Conservation (phyloP, 2,113 vertebrate species). For the Mobula birostris region DNA sequence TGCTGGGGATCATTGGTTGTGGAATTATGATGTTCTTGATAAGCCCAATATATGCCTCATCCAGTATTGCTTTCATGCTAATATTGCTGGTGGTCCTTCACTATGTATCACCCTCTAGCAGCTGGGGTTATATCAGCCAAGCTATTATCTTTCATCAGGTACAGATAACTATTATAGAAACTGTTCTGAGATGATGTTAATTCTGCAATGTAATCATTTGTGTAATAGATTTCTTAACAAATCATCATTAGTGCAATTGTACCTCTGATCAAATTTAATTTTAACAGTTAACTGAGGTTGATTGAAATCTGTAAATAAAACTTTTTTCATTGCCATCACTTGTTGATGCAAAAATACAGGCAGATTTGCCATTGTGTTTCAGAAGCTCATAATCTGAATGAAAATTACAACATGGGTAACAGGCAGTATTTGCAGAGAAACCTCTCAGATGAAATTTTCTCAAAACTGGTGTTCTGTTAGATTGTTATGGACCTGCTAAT, state of each 20-base stretch:
- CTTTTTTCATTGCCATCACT: background rate
- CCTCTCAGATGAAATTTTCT: too few species aligned
- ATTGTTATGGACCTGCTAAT: too few species aligned
- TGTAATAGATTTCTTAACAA: background rate
- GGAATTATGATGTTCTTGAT: slow-evolving; percentile 86
- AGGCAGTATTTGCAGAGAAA: too few species aligned
- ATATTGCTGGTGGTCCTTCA: slow-evolving; percentile 77
- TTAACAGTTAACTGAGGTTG: background rate
- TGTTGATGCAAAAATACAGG: background rate
- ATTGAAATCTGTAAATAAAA: background rate
- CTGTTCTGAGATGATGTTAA: background rate
- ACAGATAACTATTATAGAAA: slow-evolving; percentile 15
- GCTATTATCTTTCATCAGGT: slow-evolving; percentile 92
- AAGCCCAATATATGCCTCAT: slow-evolving; percentile 76
- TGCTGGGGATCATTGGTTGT: slow-evolving; percentile 75
- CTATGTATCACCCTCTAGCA: slow-evolving; percentile 79
- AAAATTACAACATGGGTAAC: too few species aligned
- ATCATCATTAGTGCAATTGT: background rate
- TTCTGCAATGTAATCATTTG: background rate
- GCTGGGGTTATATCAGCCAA: slow-evolving; percentile 89
- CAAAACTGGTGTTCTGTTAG: too few species aligned
- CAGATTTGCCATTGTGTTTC: background rate
- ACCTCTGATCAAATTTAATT: background rate
- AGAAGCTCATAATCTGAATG: too few species aligned
- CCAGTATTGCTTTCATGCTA: slow-evolving; percentile 77